These are phyloP conservation scores for Marisa cornuarietis DNA, from an alignment of 1,140 invertebrate genomes.

Conservation along the genomic window DNA sequence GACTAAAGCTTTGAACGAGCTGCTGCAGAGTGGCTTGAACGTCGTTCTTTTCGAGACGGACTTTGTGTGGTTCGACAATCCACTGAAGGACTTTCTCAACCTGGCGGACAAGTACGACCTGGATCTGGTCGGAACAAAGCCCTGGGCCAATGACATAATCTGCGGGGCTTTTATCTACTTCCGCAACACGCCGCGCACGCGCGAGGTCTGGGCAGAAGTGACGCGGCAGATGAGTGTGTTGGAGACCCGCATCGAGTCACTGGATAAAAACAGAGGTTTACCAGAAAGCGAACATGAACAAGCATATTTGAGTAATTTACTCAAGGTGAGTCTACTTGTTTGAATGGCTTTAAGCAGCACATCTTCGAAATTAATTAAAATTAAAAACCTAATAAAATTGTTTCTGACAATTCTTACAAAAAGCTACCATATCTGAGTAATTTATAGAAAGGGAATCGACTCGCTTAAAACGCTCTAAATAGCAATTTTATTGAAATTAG, in stretches of 20 bases:
- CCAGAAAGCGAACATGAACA: slow-evolving; percentile 2
- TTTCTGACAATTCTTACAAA: too few relatives aligned
- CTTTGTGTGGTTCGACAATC: slow-evolving; percentile 17
- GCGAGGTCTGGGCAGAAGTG: slow-evolving; percentile 16
- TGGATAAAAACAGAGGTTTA: background rate
- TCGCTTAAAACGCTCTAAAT: too few relatives aligned
- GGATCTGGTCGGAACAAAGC: slow-evolving; percentile 7
- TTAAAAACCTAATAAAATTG: too few relatives aligned
- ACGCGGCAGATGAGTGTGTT: slow-evolving; percentile 2
- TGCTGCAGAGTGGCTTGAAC: slow-evolving; percentile 3
- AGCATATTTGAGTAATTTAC: slow-evolving; percentile 1
- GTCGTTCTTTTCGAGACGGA: slow-evolving; percentile 13
- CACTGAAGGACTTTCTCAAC: background rate
- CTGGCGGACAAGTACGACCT: background rate
- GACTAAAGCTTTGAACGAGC: background rate
- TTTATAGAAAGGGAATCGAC: too few relatives aligned
- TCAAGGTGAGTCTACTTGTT: background rate
- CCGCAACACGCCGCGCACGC: slow-evolving; percentile 14
- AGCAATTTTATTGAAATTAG: too few relatives aligned
- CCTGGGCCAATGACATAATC: background rate
- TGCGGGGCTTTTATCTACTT: slow-evolving; percentile 23
- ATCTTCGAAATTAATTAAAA: too few relatives aligned
- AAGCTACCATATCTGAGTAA: too few relatives aligned
- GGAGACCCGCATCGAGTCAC: background rate
- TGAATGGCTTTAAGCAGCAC: too few relatives aligned